Evolutionary conservation across 2,113 vertebrate species (phyloP).

Genomic region (Leucosticte australis): DNA sequence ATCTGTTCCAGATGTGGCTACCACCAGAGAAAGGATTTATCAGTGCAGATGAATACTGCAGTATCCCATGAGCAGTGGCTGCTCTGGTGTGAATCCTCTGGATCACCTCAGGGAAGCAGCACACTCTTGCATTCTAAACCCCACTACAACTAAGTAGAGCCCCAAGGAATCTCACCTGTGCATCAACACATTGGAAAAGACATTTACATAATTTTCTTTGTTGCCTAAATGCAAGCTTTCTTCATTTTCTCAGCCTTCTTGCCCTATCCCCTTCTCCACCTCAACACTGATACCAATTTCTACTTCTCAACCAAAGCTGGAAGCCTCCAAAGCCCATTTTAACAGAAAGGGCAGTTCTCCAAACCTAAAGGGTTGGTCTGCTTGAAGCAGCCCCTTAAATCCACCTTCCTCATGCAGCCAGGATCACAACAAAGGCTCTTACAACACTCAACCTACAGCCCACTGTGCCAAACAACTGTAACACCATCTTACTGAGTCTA

Average conservation of each 20-base stretch:
- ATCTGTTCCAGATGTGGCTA: neutral
- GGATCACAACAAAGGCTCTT: neutral
- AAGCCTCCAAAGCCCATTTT: neutral
- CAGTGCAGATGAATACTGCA: neutral
- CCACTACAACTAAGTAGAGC: neutral
- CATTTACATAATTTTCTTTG: neutral
- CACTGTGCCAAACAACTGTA: neutral
- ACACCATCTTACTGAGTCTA: neutral
- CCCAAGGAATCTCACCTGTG: neutral
- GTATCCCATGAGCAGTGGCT: neutral
- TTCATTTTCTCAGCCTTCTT: neutral
- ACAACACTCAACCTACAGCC: neutral
- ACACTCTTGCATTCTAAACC: neutral
- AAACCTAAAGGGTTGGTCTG: fast-evolving
- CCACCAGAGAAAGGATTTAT: neutral
- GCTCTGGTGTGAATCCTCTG: neutral
- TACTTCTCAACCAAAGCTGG: neutral
- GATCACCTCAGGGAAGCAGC: neutral
- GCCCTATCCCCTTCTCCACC: neutral
- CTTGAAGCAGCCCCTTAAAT: neutral
- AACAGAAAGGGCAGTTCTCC: neutral
- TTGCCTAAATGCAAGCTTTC: neutral
- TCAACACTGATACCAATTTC: neutral
- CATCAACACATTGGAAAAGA: fast-evolving
- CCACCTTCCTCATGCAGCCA: neutral